Evolutionary conservation across 2,113 vertebrate species (phyloP), one percentile per base, ranked within the genome.

Genomic region (Symphodus melops): DNA sequence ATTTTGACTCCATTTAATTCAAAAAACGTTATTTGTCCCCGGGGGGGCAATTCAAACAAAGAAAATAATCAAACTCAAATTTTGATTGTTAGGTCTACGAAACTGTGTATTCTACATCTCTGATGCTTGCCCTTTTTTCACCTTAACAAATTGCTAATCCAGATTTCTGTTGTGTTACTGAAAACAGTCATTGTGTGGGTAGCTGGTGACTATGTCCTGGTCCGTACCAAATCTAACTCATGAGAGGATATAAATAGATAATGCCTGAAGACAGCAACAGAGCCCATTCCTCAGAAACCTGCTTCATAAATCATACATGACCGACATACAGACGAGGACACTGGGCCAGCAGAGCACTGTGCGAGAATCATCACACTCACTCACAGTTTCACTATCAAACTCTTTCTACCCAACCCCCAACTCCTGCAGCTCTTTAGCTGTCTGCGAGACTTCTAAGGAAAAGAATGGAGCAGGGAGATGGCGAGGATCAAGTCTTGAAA

Each of bases 341-440:
- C 4, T 8, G 53, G 68, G 60, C 62, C 25, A 62, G 82, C 56
- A 62, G 70, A 77, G 44, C 46, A 23, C 19, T 55, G 58, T 72
- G 64, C 70, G 69, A 53, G 76, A 68, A 75, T 79, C 53, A 82
- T 83, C 84, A 74, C 74, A 66, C 81, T 77, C 67, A 48, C 70
- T 51, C 61, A 64, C 68, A 81, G 77, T 66, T 71, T 80, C 82
- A 73, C 71, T 77, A 77, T 79, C 60, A 80, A 64, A 73, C 39
- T 7, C 75, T 74, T 87, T 81, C 71, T 76, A 70, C 75, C 88
- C 88, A 83, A 79, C 87, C 88, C 87, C 86, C 89, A 75, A 84
- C 85, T 88, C 82, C 73, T 48, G 75, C 49, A 69, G 82, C 81
- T 82, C 81, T 64, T 80, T 25, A 90, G 82, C 88, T 75, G 82